Evolutionary conservation across 2,888 invertebrate genomes (phyloP), one percentile per base, ranked within the genome.

Genomic region (Molorchus minor): DNA sequence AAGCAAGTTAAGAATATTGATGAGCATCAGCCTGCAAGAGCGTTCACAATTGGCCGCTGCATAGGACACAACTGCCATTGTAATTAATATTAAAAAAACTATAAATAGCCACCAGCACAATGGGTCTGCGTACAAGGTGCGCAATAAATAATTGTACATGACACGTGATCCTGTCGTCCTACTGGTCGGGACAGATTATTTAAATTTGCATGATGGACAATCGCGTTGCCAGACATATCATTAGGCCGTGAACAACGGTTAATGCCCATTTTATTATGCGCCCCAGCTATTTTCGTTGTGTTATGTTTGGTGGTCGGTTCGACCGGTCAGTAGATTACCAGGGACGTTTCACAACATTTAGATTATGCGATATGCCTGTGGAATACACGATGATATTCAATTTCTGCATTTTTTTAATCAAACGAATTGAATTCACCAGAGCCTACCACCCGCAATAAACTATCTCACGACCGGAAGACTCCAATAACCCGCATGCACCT

Each of bases 111-210:
- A 43, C 43, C 43, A 45, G 44, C 38, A 57, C 56, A 58, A 58
- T 64, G 64, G 62, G 63, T 67, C 29, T 35, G 44, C 56, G 54
- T 69, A 75, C 75, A 75, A 76, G 75, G 76, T 77, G 72, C 67
- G 74, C 74, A 74, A 76, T 77, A 77, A 78, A 78, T 75, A 77
- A 76, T 76, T 76, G 75, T 75, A 75, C 72, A 71, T 74, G 76
- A 75, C 77, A 75, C 71, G 65, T 69, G 64, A 59, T 55, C 62
- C 61, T 69, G 71, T 71, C 77, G 75, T 72, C 71, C 52, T 46
- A 64, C 73, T 75, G 75, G 62, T 41, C 59, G 61, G 71, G 75
- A 75, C 76, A 73, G 75, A 75, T 75, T 76, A 76, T 78, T 77
- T 75, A 71, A 75, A 77, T 76, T 71, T 65, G 62, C 75, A 75